Base-by-base conservation (phyloP, 1,140 invertebrate genomes). In the Streblospio benedicti region DNA sequence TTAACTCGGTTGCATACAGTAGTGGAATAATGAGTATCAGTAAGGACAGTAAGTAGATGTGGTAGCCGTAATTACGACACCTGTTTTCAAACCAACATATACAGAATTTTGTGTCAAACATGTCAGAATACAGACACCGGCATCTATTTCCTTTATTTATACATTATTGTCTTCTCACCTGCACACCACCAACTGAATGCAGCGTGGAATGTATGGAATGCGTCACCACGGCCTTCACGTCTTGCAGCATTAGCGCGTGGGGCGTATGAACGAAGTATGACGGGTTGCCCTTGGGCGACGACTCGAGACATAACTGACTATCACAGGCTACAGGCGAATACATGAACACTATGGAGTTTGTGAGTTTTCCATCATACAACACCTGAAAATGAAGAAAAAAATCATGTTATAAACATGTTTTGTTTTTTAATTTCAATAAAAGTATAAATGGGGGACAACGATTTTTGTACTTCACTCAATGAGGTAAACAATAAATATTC, bases 261-360 rank as follows among this genome's bases (percentile, higher is more conserved):
- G 95, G 94, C 62, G 93, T 95, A 83, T 99, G 96, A 71, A 97
- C 91, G 84, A 99, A 99, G 81, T 93, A 97, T 67, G 91, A 91
- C 65, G 88, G 83, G 78, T 96, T 97, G 76, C 92, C 90, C 83
- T 97, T 97, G 55, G 94, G 91, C 59, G 93, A 95, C 2, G 77
- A 76, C 80, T 98, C 94, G 60, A 99, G 83, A 82, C 95, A 98
- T 45, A 99, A 83, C 79, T 99, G 95, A 70, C 92, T 92, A 79
- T 99, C 94, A 73, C 82, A 83, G 52, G 96, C 95, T 69, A 99
- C 95, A 51, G 97, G 96, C 80, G 97, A 99, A 82, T 99, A 99
- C 88, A 98, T 96, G 79, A 99, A 98, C 68, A 99, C 91, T 72
- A 99, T 92, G 66, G 90, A 88, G 69, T 86, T 89, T 62, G 93